Base-by-base conservation (phyloP, 2,797 vertebrate species). In the Synanceia verrucosa region DNA sequence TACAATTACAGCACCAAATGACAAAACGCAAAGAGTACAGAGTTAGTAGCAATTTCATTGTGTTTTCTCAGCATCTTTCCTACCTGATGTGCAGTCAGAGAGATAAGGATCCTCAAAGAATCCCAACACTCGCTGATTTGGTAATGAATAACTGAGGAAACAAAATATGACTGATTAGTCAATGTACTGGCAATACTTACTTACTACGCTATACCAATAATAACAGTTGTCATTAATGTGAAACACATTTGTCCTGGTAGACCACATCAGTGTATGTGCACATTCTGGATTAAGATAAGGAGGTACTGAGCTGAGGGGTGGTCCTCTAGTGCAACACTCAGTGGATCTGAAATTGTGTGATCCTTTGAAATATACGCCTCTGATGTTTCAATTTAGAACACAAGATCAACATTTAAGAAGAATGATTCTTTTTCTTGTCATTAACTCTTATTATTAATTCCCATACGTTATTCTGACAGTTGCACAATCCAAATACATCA, bases 51-150 rank as follows among this genome's bases (percentile, higher is more conserved):
- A 16, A 16, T 24, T 39, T 18, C 1, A 26, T 18, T 16, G 50
- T 6, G 26, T 19, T 48, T 21, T 14, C 12, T 7, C 23, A 31
- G 2, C 1, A 6, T 55, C 7, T 48, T 14, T 64, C 76, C 9
- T 89, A 95, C 94, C 93, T 90, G 93, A 87, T 6, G 65, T 65
- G 58, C 78, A 31, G 24, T 82, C 44, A 0, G 85, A 78, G 36
- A 89, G 12, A 56, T 94, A 95, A 5, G 94, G 93, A 78, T 95
- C 94, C 50, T 58, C 41, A 8, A 85, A 91, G 73, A 85, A 95
- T 6, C 93, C 93, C 44, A 94, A 37, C 31, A 94, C 94, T 59
- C 84, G 88, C 65, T 93, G 93, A 63, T 93, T 78, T 33, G 88
- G 71, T 12, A 85, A 79, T 57, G 85, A 76, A 76, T 51, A 88